Evolutionary conservation across 2,113 vertebrate species (phyloP), one percentile per base, ranked within the genome.

Genomic region (Sialia sialis): DNA sequence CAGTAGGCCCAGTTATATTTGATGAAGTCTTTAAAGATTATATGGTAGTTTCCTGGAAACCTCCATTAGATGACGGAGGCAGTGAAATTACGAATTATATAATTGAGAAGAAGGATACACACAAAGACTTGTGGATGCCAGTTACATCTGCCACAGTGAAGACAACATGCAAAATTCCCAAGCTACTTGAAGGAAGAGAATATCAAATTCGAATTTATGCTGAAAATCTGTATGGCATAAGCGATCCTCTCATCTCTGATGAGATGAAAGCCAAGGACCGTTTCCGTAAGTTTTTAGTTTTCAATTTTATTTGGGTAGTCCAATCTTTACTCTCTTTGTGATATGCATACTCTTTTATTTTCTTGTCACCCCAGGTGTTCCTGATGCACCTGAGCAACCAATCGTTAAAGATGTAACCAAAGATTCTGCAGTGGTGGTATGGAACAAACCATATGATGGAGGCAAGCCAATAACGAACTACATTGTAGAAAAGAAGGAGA

Each of bases 381-480:
- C 99, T 44, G 99, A 99, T 96, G 99, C 99, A 94, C 99, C 99
- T 60, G 99, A 99, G 13, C 98, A 99, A 94, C 99, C 99, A 38
- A 91, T 95, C 29, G 97, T 99, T 92, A 99, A 98, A 80, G 98
- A 99, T 94, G 97, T 99, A 72, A 99, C 98, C 51, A 98, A 98
- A 95, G 98, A 99, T 87, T 99, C 99, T 60, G 98, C 98, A 7
- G 95, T 99, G 89, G 98, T 99, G 49, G 96, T 98, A 69, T 99
- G 99, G 99, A 99, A 98, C 75, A 98, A 98, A 48, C 99, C 99
- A 62, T 98, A 98, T 46, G 99, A 99, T 90, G 99, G 99, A 62
- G 99, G 99, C 76, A 99, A 99, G 87, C 99, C 99, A 66, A 99
- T 99, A 95, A 99, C 98, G 77, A 99, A 99, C 95, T 99, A 99